Percentiles rank a stretch among this genome's conserved stretches.
These are phyloP conservation scores for Athene noctua DNA, from an alignment of 2,113 vertebrate species.

Conservation along the genomic window DNA sequence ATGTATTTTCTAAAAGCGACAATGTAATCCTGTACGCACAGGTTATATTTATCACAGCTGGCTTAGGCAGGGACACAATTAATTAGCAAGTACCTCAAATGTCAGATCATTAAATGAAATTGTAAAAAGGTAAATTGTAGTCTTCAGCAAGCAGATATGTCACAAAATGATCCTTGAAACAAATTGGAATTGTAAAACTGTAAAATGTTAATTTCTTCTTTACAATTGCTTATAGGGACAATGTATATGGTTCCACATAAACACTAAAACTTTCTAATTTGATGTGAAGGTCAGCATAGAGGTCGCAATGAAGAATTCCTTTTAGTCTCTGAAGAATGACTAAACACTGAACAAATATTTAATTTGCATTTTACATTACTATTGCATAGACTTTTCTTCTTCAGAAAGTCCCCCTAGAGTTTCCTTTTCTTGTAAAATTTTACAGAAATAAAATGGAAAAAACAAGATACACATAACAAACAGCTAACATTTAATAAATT, in stretches of 20 bases:
- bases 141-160: conserved; percentile 32
- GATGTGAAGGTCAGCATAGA: conserved; percentile 9
- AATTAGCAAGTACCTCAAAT: conserved; percentile 59
- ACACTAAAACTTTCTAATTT: conserved; percentile 37
- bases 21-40: background rate
- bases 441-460: background rate
- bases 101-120: conserved; percentile 60
- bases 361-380: conserved; percentile 51
- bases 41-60: conserved; percentile 51
- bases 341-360: conserved; percentile 25
- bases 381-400: conserved; percentile 19
- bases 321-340: background rate
- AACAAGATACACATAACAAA: background rate
- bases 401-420: background rate
- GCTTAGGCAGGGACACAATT: conserved; percentile 48
- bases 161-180: conserved; percentile 20
- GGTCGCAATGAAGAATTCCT: background rate
- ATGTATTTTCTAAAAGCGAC: background rate
- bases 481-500: background rate
- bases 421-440: background rate
- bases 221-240: background rate
- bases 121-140: conserved; percentile 58
- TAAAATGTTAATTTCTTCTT: conserved; percentile 37
- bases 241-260: background rate
- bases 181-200: background rate